phyloP scores from a whole-genome alignment of 2,113 vertebrate genomes.

The Malaclemys terrapin region DNA sequence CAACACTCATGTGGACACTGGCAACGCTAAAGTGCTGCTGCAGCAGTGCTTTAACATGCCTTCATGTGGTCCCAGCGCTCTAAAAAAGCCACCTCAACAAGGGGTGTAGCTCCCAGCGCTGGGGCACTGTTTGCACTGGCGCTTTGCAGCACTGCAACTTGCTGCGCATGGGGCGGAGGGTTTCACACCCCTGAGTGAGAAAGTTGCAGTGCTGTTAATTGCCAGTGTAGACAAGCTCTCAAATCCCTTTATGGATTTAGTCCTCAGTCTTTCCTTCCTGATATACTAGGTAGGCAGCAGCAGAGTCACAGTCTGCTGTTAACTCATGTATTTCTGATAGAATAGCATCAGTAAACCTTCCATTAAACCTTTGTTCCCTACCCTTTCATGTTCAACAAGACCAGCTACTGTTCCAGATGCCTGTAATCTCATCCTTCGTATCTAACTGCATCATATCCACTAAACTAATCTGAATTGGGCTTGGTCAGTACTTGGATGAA shows the following conservation, averaged over 20 bases:
- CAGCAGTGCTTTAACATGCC: no score
- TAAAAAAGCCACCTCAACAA: no score
- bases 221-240: no score
- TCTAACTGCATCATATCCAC: accelerated
- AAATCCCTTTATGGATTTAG: neutral
- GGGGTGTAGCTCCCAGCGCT: no score
- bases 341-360: neutral
- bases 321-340: neutral
- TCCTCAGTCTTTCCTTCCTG: neutral
- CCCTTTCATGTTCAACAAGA: neutral
- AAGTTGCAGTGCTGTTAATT: no score
- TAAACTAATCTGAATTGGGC: accelerated
- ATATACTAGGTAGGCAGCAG: neutral
- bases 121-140: no score
- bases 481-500: neutral
- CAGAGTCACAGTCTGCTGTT: neutral
- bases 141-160: no score
- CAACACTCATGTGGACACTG: no score
- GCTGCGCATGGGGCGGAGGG: no score
- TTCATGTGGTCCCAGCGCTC: no score
- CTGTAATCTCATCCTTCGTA: accelerated
- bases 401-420: neutral
- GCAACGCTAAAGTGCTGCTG: no score
- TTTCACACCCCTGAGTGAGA: no score
- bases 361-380: neutral